Conservation (phyloP, 35 echinoderm and acorn worm species). For the Lytechinus variegatus region DNA sequence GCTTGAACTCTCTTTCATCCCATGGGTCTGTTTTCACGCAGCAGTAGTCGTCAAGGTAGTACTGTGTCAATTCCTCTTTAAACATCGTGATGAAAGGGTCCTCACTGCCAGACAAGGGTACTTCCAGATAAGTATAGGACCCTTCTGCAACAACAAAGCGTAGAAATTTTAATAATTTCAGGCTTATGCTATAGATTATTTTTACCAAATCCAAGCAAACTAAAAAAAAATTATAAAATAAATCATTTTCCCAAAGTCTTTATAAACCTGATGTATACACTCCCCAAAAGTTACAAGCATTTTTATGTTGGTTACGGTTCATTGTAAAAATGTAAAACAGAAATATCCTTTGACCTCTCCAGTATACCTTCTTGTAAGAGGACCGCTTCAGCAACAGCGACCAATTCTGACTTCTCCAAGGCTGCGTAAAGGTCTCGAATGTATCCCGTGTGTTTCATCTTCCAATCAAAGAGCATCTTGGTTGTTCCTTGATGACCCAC, state of each 20-base stretch:
- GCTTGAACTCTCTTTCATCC: slow-evolving; percentile 18
- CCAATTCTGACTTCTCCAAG: not conserved
- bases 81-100: not conserved
- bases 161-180: too few species aligned
- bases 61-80: not conserved
- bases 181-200: too few species aligned
- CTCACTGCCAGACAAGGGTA: not conserved
- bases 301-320: too few species aligned
- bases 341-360: too few species aligned
- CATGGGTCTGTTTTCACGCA: slow-evolving; percentile 29
- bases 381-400: not conserved
- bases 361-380: not conserved
- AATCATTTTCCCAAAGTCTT: too few species aligned
- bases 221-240: too few species aligned
- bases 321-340: too few species aligned
- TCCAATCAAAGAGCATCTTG: not conserved
- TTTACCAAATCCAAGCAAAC: too few species aligned
- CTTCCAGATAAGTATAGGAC: not conserved
- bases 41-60: slow-evolving; percentile 32
- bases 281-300: too few species aligned
- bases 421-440: not conserved
- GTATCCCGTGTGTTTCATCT: not conserved
- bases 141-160: not conserved
- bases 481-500: not conserved
- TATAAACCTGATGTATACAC: too few species aligned